These are phyloP conservation scores for Leptarthrus brevirostris DNA, from an alignment of 2,888 invertebrate genomes.

Conservation along the genomic window DNA sequence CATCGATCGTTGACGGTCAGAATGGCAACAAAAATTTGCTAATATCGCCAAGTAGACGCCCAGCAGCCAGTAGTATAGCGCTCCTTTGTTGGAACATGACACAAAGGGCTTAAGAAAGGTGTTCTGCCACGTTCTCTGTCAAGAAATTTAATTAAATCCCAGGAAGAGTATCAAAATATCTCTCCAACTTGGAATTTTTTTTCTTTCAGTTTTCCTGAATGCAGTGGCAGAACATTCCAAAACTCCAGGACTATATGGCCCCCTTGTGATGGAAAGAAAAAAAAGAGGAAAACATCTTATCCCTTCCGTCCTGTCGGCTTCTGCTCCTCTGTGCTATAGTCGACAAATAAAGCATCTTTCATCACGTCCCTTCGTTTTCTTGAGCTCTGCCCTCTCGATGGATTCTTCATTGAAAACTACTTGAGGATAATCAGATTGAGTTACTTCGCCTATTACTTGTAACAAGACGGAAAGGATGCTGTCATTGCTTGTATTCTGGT, in stretches of 20 bases:
- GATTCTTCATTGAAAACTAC: conserved; percentile 46
- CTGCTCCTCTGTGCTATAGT: neutral
- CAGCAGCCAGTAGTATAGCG: neutral
- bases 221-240: neutral
- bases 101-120: conserved; percentile 40
- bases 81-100: conserved; percentile 11
- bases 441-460: conserved; percentile 41
- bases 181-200: conserved; percentile 20
- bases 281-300: conserved; percentile 1
- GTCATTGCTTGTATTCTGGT: neutral
- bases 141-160: conserved; percentile 48
- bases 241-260: neutral
- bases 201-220: neutral
- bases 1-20: conserved; percentile 40
- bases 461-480: conserved; percentile 22
- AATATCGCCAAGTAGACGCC: conserved; percentile 46
- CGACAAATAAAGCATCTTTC: conserved; percentile 28
- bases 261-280: neutral
- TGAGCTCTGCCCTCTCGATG: conserved; percentile 14
- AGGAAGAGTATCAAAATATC: conserved; percentile 38
- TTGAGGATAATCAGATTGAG: conserved; percentile 46
- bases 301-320: too few relatives aligned
- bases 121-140: conserved; percentile 38
- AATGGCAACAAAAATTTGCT: conserved; percentile 43
- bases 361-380: conserved; percentile 25